These are phyloP conservation scores for Drosophila phalerata DNA, from an alignment of 2,888 invertebrate species.

Conservation along the genomic window DNA sequence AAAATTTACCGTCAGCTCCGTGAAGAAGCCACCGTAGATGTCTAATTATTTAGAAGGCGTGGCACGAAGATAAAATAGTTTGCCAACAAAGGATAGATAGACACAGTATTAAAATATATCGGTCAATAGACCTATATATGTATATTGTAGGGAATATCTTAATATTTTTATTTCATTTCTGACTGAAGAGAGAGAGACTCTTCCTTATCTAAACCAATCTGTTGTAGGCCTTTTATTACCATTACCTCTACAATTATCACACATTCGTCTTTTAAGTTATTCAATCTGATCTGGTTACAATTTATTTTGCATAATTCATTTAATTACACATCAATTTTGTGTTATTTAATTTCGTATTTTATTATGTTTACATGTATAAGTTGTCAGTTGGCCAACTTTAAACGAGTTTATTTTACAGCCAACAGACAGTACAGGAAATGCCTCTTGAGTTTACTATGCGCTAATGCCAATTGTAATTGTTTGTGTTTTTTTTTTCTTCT, in stretches of 20 bases:
- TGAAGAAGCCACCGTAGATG: constrained; percentile 29
- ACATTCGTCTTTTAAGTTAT: constrained; percentile 29
- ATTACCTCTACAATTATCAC: constrained; percentile 8
- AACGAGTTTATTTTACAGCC: constrained; percentile 42
- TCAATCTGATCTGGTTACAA: constrained; percentile 27
- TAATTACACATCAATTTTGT: constrained; percentile 40
- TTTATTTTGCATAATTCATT: constrained; percentile 55
- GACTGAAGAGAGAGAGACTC: too few species aligned
- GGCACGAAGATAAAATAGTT: neutral
- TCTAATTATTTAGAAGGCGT: constrained; percentile 25
- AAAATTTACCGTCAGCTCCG: constrained; percentile 60
- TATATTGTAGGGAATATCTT: too few species aligned
- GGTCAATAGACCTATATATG: too few species aligned
- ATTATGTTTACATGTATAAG: constrained; percentile 44
- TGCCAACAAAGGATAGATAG: neutral
- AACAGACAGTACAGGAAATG: constrained; percentile 37
- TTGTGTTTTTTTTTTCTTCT: constrained; percentile 6
- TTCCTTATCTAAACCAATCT: too few species aligned
- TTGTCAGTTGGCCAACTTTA: constrained; percentile 20
- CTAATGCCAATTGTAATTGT: constrained; percentile 6
- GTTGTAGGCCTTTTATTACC: constrained; percentile 21
- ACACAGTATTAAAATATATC: neutral
- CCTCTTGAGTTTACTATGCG: constrained; percentile 6
- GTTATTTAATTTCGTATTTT: constrained; percentile 51
- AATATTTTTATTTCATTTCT: too few species aligned